Percentiles rank a stretch among this genome's conserved stretches.
These are phyloP conservation scores for Moxostoma hubbsi DNA, from an alignment of 2,797 vertebrate genomes.

Conservation along the genomic window DNA sequence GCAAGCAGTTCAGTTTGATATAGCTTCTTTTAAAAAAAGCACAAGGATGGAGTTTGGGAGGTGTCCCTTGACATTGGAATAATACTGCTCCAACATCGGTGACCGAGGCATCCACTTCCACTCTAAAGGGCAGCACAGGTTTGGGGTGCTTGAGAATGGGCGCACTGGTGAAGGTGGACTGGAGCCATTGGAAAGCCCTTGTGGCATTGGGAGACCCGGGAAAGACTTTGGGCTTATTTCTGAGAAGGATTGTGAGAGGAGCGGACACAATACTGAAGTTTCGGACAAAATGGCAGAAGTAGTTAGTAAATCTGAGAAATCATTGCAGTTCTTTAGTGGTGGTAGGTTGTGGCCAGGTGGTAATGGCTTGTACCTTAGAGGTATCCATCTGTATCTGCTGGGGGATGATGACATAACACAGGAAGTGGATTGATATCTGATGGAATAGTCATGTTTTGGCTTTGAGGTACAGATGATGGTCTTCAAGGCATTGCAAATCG, in stretches of 20 bases:
- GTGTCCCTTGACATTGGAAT: too few species aligned
- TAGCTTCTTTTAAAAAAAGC: not conserved
- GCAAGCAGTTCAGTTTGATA: not conserved
- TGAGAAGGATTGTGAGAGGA: not conserved
- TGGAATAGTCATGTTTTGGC: not conserved
- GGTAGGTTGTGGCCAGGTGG: not conserved
- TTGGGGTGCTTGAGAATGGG: not conserved
- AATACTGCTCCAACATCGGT: too few species aligned
- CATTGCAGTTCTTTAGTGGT: not conserved
- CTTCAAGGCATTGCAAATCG: not conserved
- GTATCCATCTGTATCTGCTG: not conserved
- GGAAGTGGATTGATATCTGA: not conserved
- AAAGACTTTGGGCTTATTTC: not conserved
- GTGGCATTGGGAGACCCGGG: too few species aligned
- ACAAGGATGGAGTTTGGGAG: too few species aligned
- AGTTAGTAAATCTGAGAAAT: not conserved
- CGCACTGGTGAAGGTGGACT: too few species aligned
- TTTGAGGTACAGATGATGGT: not conserved
- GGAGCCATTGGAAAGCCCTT: too few species aligned
- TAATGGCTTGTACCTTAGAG: not conserved
- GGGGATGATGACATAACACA: not conserved
- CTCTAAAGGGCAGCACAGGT: too few species aligned
- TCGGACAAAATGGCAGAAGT: not conserved
- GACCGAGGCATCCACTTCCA: too few species aligned
- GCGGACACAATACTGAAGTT: not conserved